Conservation (phyloP, 2,888 invertebrate species). For the Drosophila stalkeri region DNA sequence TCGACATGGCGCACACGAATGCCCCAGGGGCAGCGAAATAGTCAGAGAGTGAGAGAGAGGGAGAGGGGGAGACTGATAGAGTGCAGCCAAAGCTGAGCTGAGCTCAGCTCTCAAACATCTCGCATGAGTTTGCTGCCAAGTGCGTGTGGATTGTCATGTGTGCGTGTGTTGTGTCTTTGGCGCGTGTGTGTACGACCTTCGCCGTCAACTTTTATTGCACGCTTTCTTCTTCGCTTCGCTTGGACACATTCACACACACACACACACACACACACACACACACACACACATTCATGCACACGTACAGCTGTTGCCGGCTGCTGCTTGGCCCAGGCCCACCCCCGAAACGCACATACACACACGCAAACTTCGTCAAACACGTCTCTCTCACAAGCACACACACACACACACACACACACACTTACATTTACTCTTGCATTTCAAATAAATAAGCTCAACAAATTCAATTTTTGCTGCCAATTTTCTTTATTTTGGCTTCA, state of each 20-base stretch:
- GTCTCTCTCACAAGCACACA: conserved; percentile 10
- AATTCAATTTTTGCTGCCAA: conserved; percentile 57
- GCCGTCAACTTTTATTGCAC: conserved; percentile 69
- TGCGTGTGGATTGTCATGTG: conserved; percentile 17
- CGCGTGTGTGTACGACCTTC: conserved; percentile 65
- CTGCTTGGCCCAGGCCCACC: conserved; percentile 30
- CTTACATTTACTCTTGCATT: neutral
- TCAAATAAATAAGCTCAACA: conserved; percentile 31
- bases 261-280: conserved; percentile 24
- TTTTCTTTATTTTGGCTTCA: conserved; percentile 59
- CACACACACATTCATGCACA: conserved; percentile 28
- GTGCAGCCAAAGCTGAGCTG: conserved; percentile 39
- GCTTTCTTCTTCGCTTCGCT: conserved; percentile 80
- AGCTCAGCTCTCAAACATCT: conserved; percentile 44
- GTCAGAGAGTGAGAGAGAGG: neutral
- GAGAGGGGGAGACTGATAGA: neutral
- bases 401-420: conserved; percentile 5
- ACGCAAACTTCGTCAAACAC: conserved; percentile 8
- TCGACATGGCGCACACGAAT: conserved; percentile 40
- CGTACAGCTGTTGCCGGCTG: conserved; percentile 51
- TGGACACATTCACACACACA: conserved; percentile 63
- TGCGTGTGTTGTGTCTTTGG: conserved; percentile 12
- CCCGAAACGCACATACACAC: conserved; percentile 21
- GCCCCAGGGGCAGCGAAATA: neutral
- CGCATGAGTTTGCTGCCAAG: conserved; percentile 34